Conservation (phyloP, 2,888 invertebrate species). For the Stictocephala bisonia region DNA sequence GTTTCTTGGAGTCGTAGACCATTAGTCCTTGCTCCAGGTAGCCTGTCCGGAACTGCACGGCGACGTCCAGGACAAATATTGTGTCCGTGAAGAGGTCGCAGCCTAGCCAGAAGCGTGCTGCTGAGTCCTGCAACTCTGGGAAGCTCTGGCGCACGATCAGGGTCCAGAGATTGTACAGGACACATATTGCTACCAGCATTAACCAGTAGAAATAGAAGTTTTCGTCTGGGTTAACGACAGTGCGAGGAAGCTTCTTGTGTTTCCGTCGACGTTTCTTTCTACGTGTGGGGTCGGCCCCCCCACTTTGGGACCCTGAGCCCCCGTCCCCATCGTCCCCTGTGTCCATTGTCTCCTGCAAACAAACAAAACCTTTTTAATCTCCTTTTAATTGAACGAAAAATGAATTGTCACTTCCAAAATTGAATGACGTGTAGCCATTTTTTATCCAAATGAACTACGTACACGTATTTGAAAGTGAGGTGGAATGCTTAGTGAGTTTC, state of each 20-base stretch:
- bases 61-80: conserved; percentile 88
- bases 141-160: conserved; percentile 95
- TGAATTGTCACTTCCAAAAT: no score
- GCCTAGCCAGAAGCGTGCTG: conserved; percentile 80
- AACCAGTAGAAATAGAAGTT: conserved; percentile 97
- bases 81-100: conserved; percentile 89
- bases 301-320: conserved; percentile 63
- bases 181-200: conserved; percentile 87
- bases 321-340: conserved; percentile 66
- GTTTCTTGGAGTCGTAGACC: conserved; percentile 90
- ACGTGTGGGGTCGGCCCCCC: conserved; percentile 67
- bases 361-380: no score
- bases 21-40: conserved; percentile 87
- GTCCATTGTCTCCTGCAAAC: conserved; percentile 67
- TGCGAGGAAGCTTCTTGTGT: conserved; percentile 73
- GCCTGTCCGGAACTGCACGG: conserved; percentile 93
- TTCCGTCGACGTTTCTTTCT: conserved; percentile 76
- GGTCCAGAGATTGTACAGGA: conserved; percentile 96
- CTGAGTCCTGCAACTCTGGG: conserved; percentile 84
- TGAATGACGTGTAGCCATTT: no score
- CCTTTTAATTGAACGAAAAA: no score
- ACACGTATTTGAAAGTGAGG: no score
- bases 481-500: no score
- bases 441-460: no score
- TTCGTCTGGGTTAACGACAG: conserved; percentile 94